Conservation (phyloP, 35 echinoderm and acorn worm species). For the Amphiura filiformis region DNA sequence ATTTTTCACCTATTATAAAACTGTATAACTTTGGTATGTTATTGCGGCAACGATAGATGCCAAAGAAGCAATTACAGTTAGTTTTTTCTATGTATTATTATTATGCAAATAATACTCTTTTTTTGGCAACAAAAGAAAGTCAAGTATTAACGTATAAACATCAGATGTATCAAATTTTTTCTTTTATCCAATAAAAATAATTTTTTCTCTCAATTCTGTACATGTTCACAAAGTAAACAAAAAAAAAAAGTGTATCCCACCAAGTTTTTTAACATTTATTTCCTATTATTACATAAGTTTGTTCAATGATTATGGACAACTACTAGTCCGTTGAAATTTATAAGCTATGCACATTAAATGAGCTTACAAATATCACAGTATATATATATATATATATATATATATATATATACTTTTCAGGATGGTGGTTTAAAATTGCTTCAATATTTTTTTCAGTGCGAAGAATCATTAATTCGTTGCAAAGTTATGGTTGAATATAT, state of each 20-base stretch:
- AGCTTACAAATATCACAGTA: neutral
- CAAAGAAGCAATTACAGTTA: neutral
- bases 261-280: neutral
- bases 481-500: neutral
- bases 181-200: constrained; percentile 1
- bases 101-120: neutral
- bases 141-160: neutral
- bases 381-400: neutral
- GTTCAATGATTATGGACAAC: neutral
- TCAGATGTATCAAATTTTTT: neutral
- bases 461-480: neutral
- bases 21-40: constrained; percentile 9
- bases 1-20: neutral
- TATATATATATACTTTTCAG: neutral
- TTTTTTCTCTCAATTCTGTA: neutral
- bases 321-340: neutral
- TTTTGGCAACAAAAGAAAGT: neutral
- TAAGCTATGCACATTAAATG: neutral
- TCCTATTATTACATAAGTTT: neutral
- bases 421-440: neutral
- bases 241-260: neutral
- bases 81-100: neutral
- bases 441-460: neutral
- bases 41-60: neutral
- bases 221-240: neutral